Base-by-base conservation (phyloP, 2,797 vertebrate genomes). In the Hemibagrus guttatus region DNA sequence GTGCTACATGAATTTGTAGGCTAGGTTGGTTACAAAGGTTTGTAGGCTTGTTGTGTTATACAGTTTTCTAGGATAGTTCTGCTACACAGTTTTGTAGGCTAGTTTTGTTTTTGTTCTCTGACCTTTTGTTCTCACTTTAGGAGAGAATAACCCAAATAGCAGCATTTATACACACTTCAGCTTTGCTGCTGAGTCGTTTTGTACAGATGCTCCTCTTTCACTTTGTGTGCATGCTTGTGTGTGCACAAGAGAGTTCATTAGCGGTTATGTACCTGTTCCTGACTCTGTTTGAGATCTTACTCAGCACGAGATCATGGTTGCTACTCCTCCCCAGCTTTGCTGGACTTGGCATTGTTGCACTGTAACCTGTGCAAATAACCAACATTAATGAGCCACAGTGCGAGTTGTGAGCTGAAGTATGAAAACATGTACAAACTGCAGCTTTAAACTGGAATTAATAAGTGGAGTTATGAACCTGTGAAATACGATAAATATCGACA, bases 321-420 rank as follows among this genome's bases (percentile, higher is more conserved):
- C 14, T 58, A 61, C 56, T 35, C n/a, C 26, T 31, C 39, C 61
- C 39, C 46, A 28, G 31, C 16, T 64, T 68, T 12, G 9, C 28
- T 56, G 84, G n/a, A 75, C 56, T 71, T 28, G 66, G 56, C 21
- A 59, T 28, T 35, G 52, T 16, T 49, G 61, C 4, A 46, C 61
- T 1, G 13, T 39, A 56, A 63, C 72, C 81, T 66, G 68, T 17
- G 35, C 63, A 79, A 26, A 84, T 84, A 21, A 59, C 4, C 61
- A 59, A 4, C 35, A 49, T 49, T 87, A 87, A 79, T 79, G 81
- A 75, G 80, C 79, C 35, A 21, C 46, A 21, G 54, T 63, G 78
- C 35, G 54, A 59, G 63, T 54, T 46, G n/a, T 19, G 17, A 31
- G 69, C n/a, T 26, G 42, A 17, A 69, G 21, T 83, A 35, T 56